Base-by-base conservation (phyloP, 2,888 invertebrate genomes). In the Lasioglossum morio region DNA sequence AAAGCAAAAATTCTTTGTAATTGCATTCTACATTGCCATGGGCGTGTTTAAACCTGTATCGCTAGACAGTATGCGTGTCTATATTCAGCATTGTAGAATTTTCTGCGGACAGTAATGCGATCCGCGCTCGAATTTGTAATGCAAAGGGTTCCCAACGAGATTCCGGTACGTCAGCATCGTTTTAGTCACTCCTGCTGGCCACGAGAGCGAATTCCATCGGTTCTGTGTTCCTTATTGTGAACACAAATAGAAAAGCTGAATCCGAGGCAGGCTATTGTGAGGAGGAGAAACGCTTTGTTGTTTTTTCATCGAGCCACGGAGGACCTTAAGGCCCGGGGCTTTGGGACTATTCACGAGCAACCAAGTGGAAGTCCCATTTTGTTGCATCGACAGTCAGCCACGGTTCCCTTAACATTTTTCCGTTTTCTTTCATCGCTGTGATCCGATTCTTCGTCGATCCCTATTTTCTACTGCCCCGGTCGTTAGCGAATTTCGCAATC, bases 321-420 rank as follows among this genome's bases (percentile, higher is more conserved):
- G 90, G 90, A 87, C 88, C 87, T 89, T 88, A 74, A 88, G 92
- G 90, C 91, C 91, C 89, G 85, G 87, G 89, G 88, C 92, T 91
- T 89, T 91, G 90, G 88, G 91, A 87, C 92, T 91, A 94, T 94
- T 94, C 92, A 92, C 88, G 87, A 83, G 91, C 94, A 92, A 88
- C 92, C 91, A 87, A 92, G 92, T 94, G 94, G 93, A 94, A 94
- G 94, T 94, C 94, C 93, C 93, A 91, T 92, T 93, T 83, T 92
- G 37, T 91, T 86, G 34, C 74, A 46, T 79, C 75, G 77, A 81
- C 30, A 2, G 48, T 4, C 60, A 27, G 8, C 84, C 78, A 30
- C 72, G 53, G 57, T 69, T 69, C 63, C 60, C 57, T 77, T 57
- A 14, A 19, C 81, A 76, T 43, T 77, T 85, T 79, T 72, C 75